Evolutionary conservation across 2,888 invertebrate species (phyloP), one percentile per base, ranked within the genome.

Genomic region (Caenorhabditis angaria): DNA sequence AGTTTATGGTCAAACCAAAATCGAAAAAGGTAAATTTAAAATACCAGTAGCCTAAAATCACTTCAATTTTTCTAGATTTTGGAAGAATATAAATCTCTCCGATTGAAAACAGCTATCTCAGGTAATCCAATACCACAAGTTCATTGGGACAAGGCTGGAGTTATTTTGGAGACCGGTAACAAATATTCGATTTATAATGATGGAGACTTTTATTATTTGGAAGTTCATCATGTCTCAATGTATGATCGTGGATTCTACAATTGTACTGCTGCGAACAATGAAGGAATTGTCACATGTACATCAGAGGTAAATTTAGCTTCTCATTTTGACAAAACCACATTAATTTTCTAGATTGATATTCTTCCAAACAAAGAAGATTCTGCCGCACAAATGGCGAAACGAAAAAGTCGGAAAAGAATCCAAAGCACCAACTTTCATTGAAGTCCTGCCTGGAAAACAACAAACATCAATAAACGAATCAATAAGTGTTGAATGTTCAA

Each of bases 111-210:
- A 18, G 87, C 87, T 28, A 75, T 87, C 65, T 82, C 82, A 48
- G 86, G 85, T 27, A 85, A 87, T 65, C 87, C 87, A 24, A 58
- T 75, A 41, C 77, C 85, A 5, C 72, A 78, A 29, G 84, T 86
- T 41, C 69, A 73, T 32, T 87, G 87, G 85, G 84, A 87, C 70
- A 83, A 82, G 69, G 81, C 82, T 54, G 87, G 87, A 54, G 69
- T 80, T 51, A 66, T 80, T 54, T 77, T 87, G 59, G 87, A 87
- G 76, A 87, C 87, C n/a, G 87, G 87, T 54, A 87, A 84, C 82
- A 87, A 87, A 65, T 87, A 84, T 79, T 84, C 84, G 25, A 87
- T 87, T 64, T 87, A 85, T 80, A 87, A 87, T 61, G 87, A 87
- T 70, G 87, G 87, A 63, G 87, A 87, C 68, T 87, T 87, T 79